These are phyloP conservation scores for Agrotis segetum DNA, from an alignment of 2,888 invertebrate species.

Conservation along the genomic window DNA sequence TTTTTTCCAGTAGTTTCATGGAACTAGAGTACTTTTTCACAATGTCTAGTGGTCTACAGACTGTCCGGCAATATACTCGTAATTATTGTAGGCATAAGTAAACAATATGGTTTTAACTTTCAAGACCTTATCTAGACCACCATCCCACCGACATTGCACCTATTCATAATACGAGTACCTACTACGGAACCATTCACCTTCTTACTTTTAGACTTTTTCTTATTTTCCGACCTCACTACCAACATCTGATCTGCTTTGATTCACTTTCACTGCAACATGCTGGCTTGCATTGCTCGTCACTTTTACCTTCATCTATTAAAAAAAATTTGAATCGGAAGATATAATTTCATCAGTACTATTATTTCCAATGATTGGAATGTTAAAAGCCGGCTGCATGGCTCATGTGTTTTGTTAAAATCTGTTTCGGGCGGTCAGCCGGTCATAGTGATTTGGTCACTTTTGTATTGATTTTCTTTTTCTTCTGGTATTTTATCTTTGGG, in stretches of 20 bases:
- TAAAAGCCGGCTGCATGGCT: neutral
- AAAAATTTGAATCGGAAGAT: constrained; percentile 8
- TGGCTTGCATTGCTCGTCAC: constrained; percentile 18
- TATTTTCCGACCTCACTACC: constrained; percentile 47
- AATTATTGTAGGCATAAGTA: too few species aligned
- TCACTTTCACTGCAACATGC: constrained; percentile 66
- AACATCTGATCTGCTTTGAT: constrained; percentile 52
- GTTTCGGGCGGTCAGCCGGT: constrained; percentile 2
- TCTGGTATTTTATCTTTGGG: neutral
- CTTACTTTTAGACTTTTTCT: constrained; percentile 45
- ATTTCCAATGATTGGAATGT: neutral
- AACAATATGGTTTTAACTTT: neutral
- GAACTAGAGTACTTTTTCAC: too few species aligned
- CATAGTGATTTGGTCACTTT: neutral
- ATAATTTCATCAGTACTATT: constrained; percentile 11
- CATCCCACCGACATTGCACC: too few species aligned
- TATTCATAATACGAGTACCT: neutral
- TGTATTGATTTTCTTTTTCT: neutral
- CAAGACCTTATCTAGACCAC: too few species aligned
- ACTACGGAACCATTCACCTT: constrained; percentile 41
- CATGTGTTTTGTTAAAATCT: neutral
- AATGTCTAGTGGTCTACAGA: too few species aligned
- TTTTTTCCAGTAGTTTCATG: too few species aligned
- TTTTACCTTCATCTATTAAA: constrained; percentile 30
- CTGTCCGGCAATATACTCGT: too few species aligned